Percentiles rank a stretch among this genome's conserved stretches.
Evolutionary conservation across 1,140 invertebrate species (phyloP).

Genomic region (Drosophila lini): DNA sequence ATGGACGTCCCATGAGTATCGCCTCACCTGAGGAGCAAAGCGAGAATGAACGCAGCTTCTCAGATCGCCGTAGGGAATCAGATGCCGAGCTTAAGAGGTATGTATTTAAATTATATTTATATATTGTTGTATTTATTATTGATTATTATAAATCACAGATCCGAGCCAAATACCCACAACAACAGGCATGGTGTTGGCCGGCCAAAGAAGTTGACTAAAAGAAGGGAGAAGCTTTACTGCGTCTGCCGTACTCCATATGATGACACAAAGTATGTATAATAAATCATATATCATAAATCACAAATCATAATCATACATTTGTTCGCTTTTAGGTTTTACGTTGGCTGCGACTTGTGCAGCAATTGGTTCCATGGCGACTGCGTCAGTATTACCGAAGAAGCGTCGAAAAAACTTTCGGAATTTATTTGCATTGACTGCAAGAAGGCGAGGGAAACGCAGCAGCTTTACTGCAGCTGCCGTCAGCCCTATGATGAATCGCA

Average conservation of each 20-base stretch:
- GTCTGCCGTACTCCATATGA: conserved; percentile 97
- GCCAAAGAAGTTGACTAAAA: conserved; percentile 85
- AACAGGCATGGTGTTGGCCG: conserved; percentile 62
- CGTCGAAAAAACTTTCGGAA: conserved; percentile 95
- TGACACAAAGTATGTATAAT: conserved; percentile 91
- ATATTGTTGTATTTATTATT: background rate
- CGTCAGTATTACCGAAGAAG: conserved; percentile 96
- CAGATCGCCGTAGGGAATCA: conserved; percentile 47
- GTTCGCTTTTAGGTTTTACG: conserved; percentile 92
- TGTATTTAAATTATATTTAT: background rate
- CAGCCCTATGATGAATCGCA: conserved; percentile 99
- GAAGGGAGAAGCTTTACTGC: conserved; percentile 94
- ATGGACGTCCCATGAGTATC: conserved; percentile 81
- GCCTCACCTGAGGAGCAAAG: conserved; percentile 63
- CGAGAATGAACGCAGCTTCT: conserved; percentile 51
- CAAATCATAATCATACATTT: background rate
- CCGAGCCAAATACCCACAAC: conserved; percentile 39
- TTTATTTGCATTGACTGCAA: conserved; percentile 95
- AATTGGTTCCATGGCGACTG: conserved; percentile 99
- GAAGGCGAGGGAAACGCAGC: conserved; percentile 93
- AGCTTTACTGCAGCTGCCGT: conserved; percentile 97
- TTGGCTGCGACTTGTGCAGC: conserved; percentile 98
- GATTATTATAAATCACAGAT: background rate
- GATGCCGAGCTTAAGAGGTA: conserved; percentile 55
- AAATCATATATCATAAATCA: background rate